Evolutionary conservation across 2,888 invertebrate genomes (phyloP).

Genomic region (Temnothorax ravouxi): DNA sequence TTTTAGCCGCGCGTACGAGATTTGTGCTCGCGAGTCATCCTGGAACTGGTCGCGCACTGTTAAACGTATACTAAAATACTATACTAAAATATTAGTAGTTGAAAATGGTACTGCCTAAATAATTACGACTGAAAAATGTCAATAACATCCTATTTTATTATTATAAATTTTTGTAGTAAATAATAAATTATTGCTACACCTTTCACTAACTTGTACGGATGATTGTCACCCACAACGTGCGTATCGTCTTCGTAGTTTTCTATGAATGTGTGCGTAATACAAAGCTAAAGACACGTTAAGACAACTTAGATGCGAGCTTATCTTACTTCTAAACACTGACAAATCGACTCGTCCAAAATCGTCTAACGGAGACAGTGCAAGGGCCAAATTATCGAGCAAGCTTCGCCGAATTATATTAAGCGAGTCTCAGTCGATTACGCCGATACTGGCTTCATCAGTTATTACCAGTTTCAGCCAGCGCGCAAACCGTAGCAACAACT

Average conservation of each 20-base stretch:
- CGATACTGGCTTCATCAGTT: conserved; percentile 11
- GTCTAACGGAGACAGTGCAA: background rate
- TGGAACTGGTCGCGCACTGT: background rate
- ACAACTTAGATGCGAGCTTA: background rate
- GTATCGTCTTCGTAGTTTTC: no score
- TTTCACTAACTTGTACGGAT: no score
- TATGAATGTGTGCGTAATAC: no score
- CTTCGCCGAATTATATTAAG: background rate
- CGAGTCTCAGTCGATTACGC: background rate
- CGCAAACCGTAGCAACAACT: background rate
- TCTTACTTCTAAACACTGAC: background rate
- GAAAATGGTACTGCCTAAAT: no score
- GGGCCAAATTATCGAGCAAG: background rate
- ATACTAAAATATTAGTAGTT: no score
- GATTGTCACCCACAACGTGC: no score
- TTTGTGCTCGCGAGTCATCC: background rate
- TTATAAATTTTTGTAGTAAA: no score
- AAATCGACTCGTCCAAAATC: conserved; percentile 3
- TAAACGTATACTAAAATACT: no score
- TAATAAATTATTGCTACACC: no score
- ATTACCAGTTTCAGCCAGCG: conserved; percentile 36
- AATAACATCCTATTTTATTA: no score
- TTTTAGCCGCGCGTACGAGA: background rate
- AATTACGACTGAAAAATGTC: no score
- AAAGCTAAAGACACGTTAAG: background rate